Evolutionary conservation across 2,888 invertebrate species (phyloP).

Genomic region (Ephialtes manifestator): DNA sequence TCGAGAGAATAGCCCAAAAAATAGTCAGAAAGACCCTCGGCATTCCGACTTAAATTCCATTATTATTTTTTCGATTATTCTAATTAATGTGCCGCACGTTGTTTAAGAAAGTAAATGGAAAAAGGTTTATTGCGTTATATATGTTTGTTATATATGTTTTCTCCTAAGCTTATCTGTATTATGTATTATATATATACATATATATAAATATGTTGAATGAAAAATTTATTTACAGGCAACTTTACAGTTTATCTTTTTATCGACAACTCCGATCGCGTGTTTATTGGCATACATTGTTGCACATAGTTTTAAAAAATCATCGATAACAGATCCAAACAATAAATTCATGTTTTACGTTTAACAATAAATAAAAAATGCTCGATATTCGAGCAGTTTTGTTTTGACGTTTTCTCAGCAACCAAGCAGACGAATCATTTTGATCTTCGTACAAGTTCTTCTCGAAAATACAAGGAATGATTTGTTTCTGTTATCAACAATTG

Average conservation of each 20-base stretch:
- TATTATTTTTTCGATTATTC: conserved; percentile 9
- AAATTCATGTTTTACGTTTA: no score
- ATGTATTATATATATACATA: conserved; percentile 7
- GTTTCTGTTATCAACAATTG: no score
- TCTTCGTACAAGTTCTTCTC: no score
- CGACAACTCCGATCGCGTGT: neutral
- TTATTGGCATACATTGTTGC: no score
- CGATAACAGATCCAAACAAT: no score
- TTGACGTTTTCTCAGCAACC: no score
- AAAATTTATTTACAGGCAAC: neutral
- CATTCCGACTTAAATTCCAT: conserved; percentile 87
- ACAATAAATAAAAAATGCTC: no score
- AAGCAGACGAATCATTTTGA: no score
- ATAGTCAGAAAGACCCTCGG: conserved; percentile 97
- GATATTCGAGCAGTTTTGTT: no score
- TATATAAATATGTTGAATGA: conserved; percentile 22
- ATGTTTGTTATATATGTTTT: conserved; percentile 48
- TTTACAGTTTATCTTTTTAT: neutral
- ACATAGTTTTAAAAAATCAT: no score
- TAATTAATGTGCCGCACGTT: conserved; percentile 3
- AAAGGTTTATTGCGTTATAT: conserved; percentile 31
- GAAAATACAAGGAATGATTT: no score
- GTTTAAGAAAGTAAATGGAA: conserved; percentile 37
- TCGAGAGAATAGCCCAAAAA: conserved; percentile 96
- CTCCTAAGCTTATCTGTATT: conserved; percentile 29